phyloP scores from a whole-genome alignment of 35 echinoderm and acorn worm genomes.

The Eucidaris tribuloides region DNA sequence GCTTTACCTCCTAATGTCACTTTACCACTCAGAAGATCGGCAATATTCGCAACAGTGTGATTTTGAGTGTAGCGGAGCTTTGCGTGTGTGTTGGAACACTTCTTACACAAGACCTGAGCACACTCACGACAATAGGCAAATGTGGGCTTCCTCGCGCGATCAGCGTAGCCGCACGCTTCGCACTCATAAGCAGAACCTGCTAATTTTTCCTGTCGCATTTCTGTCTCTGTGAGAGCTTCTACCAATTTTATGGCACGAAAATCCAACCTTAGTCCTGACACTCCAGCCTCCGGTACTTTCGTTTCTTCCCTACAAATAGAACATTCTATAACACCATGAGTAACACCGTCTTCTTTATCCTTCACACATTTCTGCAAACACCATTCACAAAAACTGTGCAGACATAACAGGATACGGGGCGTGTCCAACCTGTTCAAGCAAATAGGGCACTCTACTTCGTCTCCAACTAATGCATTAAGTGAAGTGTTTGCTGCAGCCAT shows the following conservation, averaged over 20 bases:
- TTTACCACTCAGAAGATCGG: neutral
- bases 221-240: neutral
- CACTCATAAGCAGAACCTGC: neutral
- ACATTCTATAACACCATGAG: neutral
- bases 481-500: too few species aligned
- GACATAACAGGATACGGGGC: constrained; percentile 1
- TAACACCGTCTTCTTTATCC: neutral
- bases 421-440: constrained; percentile 6
- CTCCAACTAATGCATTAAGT: neutral
- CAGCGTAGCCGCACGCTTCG: neutral
- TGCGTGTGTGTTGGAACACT: neutral
- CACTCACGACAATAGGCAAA: constrained; percentile 5
- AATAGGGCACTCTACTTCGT: constrained; percentile 1
- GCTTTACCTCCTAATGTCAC: neutral
- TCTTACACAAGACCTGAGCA: neutral
- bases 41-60: neutral
- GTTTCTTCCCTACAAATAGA: neutral
- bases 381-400: constrained; percentile 12
- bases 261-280: neutral
- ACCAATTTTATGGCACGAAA: neutral
- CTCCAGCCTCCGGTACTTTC: neutral
- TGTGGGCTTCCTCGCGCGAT: neutral
- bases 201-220: neutral
- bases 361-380: neutral
- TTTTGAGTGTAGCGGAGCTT: neutral